Conservation (phyloP, 2,888 invertebrate species). For the Lochmaea crataegi region DNA sequence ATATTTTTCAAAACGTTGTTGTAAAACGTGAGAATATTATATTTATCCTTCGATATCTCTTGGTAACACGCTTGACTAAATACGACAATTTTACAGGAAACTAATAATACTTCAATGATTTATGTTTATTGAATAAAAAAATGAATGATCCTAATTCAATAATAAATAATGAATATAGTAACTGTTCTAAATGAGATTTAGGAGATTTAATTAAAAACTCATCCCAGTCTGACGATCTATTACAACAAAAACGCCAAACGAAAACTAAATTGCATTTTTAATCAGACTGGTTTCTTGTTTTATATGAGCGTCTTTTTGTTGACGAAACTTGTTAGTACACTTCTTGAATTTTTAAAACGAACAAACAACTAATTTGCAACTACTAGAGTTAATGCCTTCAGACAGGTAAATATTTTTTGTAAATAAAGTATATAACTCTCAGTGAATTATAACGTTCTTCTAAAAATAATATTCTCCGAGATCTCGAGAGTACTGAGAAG, state of each 20-base stretch:
- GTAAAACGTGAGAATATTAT: no score
- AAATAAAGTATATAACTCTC: slow-evolving; percentile 22
- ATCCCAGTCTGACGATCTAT: neutral
- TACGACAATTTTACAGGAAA: no score
- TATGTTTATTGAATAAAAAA: no score
- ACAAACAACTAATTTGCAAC: slow-evolving; percentile 15
- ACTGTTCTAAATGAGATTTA: neutral
- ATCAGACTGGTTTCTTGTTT: neutral
- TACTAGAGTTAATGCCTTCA: slow-evolving; percentile 4
- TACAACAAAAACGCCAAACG: neutral
- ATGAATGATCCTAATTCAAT: no score
- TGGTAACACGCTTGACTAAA: no score
- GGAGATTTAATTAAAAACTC: neutral
- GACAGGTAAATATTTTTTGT: slow-evolving; percentile 23
- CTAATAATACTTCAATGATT: no score
- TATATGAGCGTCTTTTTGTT: neutral
- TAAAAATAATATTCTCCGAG: slow-evolving; percentile 14
- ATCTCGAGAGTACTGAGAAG: slow-evolving; percentile 19
- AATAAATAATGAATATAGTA: no score
- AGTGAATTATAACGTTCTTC: slow-evolving; percentile 14
- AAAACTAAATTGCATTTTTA: slow-evolving; percentile 4
- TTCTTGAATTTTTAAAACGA: slow-evolving; percentile 10
- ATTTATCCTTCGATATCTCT: no score
- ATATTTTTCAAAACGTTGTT: no score
- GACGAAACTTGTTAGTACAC: slow-evolving; percentile 13